phyloP scores from a whole-genome alignment of 2,888 invertebrate genomes.

The Torymus auratus region DNA sequence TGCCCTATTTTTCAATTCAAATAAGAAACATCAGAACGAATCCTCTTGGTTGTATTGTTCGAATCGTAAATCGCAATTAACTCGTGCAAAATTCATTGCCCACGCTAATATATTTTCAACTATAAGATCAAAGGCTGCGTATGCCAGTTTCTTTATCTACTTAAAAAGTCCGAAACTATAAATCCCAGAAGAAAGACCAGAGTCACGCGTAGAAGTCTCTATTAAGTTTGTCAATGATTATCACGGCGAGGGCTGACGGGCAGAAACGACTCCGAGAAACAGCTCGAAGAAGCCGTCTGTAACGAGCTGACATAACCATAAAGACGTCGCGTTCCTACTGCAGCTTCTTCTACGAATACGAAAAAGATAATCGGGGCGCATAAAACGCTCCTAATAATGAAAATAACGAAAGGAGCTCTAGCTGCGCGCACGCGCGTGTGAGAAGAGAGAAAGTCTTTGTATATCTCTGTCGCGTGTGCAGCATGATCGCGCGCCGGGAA shows the following conservation, averaged over 20 bases:
- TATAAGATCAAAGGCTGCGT: too few species aligned
- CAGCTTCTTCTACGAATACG: slow-evolving; percentile 42
- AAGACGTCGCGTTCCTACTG: slow-evolving; percentile 28
- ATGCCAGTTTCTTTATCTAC: not conserved
- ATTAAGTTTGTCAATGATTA: slow-evolving; percentile 53
- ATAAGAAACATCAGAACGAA: slow-evolving; percentile 19
- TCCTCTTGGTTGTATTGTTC: not conserved
- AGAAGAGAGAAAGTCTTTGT: slow-evolving; percentile 29
- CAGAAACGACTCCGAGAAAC: slow-evolving; percentile 47
- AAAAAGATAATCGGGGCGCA: slow-evolving; percentile 44
- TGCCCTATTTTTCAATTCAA: slow-evolving; percentile 35
- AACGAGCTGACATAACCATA: slow-evolving; percentile 52
- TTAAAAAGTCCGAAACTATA: slow-evolving; percentile 31
- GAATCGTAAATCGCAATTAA: too few species aligned
- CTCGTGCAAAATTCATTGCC: too few species aligned
- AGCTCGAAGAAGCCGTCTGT: slow-evolving; percentile 30
- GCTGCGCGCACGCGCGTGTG: not conserved
- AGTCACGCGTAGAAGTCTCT: slow-evolving; percentile 40
- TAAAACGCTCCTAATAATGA: slow-evolving; percentile 52
- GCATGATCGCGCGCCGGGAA: not conserved
- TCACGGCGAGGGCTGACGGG: slow-evolving; percentile 23
- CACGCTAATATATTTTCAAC: too few species aligned
- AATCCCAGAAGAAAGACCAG: slow-evolving; percentile 27
- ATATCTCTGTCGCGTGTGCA: too few species aligned
- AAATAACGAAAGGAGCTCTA: slow-evolving; percentile 15